Base-by-base conservation (phyloP, 2,797 vertebrate species). In the Echiichthys vipera region DNA sequence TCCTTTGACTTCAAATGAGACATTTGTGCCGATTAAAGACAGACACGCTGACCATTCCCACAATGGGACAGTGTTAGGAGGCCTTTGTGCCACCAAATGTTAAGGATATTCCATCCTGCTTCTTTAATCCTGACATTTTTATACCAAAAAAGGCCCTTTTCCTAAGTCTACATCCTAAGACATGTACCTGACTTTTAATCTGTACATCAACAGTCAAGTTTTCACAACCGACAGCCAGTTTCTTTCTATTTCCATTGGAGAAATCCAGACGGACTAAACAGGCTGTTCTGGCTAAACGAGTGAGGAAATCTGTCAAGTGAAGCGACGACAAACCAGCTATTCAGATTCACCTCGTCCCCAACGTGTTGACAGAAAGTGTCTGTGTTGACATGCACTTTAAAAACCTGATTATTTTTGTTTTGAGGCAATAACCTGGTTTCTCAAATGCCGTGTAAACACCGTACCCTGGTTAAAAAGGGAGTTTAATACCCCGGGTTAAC, bases 231-330 rank as follows among this genome's bases (percentile, higher is more conserved):
- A 30, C 42, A 36, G 65, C 43, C 24, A 18, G 45, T 66, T 72
- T 70, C 49, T 62, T 10, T 55, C 24, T 3, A 36, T 70, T 80
- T 75, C 55, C 65, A 47, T 7, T 36, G 25, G 3, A 64, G 45
- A 77, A 43, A 70, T 45, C 18, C 59, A 65, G 45, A 74, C 34
- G 47, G 57, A 66, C 66, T 20, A 59, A 81, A 91, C 80, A 66
- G 75, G 75, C 67, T 5, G 29, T 77, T 81, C 80, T 64, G 47
- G 87, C 50, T 73, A 6, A 78, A 80, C 77, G 9, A 71, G 74
- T 40, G 43, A 67, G 11, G 67, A 64, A 17, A 72, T 84, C 54
- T 7, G 71, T 83, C 78, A 74, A 34, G 27, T 2, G 7, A n/a
- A n/a, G n/a, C n/a, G 3, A 46, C 74, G 57, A 84, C 43, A 42